Conservation (phyloP, 2,888 invertebrate genomes). For the Schrankia costaestrigalis region DNA sequence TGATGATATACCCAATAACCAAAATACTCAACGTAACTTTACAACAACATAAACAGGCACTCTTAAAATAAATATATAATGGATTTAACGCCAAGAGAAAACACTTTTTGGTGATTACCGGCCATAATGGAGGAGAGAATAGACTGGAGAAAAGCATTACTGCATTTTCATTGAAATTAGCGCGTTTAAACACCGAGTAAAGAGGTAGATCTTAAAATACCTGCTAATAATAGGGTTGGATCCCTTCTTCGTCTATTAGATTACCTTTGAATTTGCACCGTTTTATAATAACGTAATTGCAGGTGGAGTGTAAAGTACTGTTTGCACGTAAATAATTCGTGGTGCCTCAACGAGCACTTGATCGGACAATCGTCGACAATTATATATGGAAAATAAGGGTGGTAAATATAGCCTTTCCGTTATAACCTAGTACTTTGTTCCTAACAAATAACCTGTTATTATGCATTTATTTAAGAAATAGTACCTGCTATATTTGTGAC, state of each 20-base stretch:
- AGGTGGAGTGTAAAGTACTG: slow-evolving; percentile 27
- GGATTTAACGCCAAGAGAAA: background rate
- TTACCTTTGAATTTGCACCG: slow-evolving; percentile 37
- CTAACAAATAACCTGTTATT: too few species aligned
- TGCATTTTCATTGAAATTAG: slow-evolving; percentile 8
- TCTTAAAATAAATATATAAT: too few species aligned
- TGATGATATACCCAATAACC: too few species aligned
- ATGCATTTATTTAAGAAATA: too few species aligned
- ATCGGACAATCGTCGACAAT: slow-evolving; percentile 30
- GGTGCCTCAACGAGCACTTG: slow-evolving; percentile 16
- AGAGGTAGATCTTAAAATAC: slow-evolving; percentile 31
- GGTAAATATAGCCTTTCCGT: slow-evolving; percentile 23
- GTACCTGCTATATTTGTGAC: too few species aligned
- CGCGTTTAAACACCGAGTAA: slow-evolving; percentile 14
- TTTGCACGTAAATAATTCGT: slow-evolving; percentile 24
- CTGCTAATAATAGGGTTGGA: slow-evolving; percentile 40
- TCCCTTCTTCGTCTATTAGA: slow-evolving; percentile 25
- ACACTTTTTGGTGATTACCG: background rate
- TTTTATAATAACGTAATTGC: slow-evolving; percentile 45
- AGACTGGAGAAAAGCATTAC: slow-evolving; percentile 4
- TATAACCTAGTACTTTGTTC: background rate
- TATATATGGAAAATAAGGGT: slow-evolving; percentile 23
- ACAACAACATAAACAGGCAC: too few species aligned
- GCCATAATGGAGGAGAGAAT: background rate
- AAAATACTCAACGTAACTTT: too few species aligned